Evolutionary conservation across 1,140 invertebrate species (phyloP), one percentile per base, ranked within the genome.

Genomic region (Lordiphosa collinella): DNA sequence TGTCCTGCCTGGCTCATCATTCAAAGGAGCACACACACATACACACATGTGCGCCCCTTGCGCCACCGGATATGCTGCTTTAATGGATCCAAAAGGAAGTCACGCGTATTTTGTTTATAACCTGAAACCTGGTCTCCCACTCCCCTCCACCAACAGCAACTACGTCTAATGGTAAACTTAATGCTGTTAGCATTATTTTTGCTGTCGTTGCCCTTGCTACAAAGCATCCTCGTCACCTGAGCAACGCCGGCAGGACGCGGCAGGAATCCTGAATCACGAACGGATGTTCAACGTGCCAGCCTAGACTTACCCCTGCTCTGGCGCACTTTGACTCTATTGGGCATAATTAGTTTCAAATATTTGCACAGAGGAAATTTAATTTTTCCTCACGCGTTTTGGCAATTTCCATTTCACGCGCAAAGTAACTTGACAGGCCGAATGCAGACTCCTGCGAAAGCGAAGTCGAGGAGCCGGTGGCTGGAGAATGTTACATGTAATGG

Each of bases 281-380:
- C 76, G 76, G 71, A 82, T 82, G 76, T 70, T 57, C 76, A 62
- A 71, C 68, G 57, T 70, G 75, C 63, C 76, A 52, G 38, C 35
- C 18, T 22, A 22, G 18, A 22, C 18, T 22, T 22, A 22, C 18
- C 62, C 14, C 25, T 31, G 6, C 14, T 14, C 32, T 36, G 31
- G 14, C 52, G 61, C 75, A 32, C 53, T 41, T 44, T 40, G 9
- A 14, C 62, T 73, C 74, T 86, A 86, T 86, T 75, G 80, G 80
- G 80, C 69, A 86, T 86, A 86, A 86, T 86, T 86, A 86, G 80
- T 86, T 86, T 80, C 80, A 69, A 86, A 86, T 80, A 86, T 86
- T 86, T 86, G 67, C 67, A 38, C 55, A 63, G 41, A 71, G 66
- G 62, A 86, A 85, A 76, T 80, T 80, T 76, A 66, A 80, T 80